Base-by-base conservation (phyloP, 1,140 invertebrate genomes). In the Asbolus verrucosus region DNA sequence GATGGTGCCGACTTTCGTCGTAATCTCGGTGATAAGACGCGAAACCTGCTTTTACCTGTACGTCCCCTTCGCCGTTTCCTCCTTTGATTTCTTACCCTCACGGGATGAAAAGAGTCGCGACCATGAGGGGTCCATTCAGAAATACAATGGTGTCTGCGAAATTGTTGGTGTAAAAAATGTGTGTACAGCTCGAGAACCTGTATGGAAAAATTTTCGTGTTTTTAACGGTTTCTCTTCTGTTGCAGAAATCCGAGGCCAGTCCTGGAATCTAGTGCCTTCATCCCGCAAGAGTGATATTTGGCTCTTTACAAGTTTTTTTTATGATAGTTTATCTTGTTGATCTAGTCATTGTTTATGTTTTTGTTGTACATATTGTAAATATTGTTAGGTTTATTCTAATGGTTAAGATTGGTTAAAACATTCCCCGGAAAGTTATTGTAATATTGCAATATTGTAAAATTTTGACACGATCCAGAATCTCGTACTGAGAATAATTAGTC, bases 331-430 rank as follows among this genome's bases (percentile, higher is more conserved):
- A 75, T 46, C 39, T 67, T 75, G 72, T 76, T 77, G 66, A 72
- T 79, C 78, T 79, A 79, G 78, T 79, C 78, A 79, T 76, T 77
- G 74, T 78, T 77, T n/a, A n/a, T n/a, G n/a, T n/a, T 73, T 63
- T 73, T 71, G 71, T 50, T 69, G 70, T 75, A 66, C 61, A 66
- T 70, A 43, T 68, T 79, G 76, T 79, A 79, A 41, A 79, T 78
- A 76, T 73, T 75, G 72, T 77, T 75, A 54, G 46, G 4, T 54
- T 27, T 46, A 62, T 30, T 15, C 15, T 36, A 24, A 16, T 6
- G 15, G 16, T 46, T 16, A 43, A 18, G 39, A n/a, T n/a, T n/a
- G n/a, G 39, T 43, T 46, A 16, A 46, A 16, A 46, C 41, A 46
- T 46, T 46, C 15, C 41, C 19, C 41, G 39, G 19, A 65, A n/a